Percentiles rank a stretch among this genome's conserved stretches.
Evolutionary conservation across 2,113 vertebrate genomes (phyloP).

Genomic region (Rhipidura dahli): DNA sequence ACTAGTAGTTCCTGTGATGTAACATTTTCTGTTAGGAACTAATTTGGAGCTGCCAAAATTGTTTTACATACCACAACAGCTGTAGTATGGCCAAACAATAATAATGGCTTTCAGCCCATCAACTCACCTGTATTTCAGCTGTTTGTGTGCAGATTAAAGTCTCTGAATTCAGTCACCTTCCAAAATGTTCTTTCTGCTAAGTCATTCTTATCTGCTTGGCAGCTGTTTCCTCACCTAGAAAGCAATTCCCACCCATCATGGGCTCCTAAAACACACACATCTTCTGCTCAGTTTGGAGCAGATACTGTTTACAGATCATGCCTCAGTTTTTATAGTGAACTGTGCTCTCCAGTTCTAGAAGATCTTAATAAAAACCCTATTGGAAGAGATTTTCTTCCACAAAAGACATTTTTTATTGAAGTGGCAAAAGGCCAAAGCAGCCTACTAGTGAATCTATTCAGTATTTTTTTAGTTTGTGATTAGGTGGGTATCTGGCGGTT

Average conservation of each 20-base stretch:
- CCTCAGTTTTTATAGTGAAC: not conserved
- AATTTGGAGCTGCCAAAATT: not conserved
- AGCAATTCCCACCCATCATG: not conserved
- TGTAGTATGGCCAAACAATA: not conserved
- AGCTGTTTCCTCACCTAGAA: not conserved
- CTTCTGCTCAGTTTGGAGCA: not conserved
- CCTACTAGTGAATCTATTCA: not conserved
- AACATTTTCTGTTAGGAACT: not conserved
- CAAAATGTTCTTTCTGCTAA: not conserved
- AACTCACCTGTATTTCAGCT: not conserved
- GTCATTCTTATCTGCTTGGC: not conserved
- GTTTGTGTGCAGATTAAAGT: not conserved
- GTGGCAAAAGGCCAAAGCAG: not conserved
- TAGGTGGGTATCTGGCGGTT: not conserved
- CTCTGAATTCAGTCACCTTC: not conserved
- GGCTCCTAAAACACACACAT: rapidly evolving
- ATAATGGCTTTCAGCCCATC: not conserved
- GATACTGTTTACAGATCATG: not conserved
- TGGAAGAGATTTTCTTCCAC: not conserved
- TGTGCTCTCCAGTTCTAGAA: not conserved
- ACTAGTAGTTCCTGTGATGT: not conserved
- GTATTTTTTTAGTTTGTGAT: not conserved
- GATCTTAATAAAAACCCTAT: not conserved
- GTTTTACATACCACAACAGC: not conserved
- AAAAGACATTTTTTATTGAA: not conserved